Evolutionary conservation across 2,888 invertebrate species (phyloP).

Genomic region (Eupithecia exiguata): DNA sequence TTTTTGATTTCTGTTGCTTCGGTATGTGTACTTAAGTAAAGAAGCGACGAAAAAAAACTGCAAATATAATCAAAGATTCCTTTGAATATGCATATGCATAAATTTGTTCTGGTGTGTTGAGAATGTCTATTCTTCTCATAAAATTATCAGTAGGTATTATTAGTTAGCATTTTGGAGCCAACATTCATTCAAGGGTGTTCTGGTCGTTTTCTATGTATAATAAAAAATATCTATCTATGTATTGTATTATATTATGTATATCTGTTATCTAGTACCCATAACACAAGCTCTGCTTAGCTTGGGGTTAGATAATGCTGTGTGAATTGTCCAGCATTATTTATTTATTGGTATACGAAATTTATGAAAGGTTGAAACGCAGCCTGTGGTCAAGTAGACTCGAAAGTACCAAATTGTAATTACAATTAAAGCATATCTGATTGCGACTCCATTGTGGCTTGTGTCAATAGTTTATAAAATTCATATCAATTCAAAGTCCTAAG

Average conservation of each 20-base stretch:
- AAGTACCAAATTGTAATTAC: slow-evolving; percentile 8
- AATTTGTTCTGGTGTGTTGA: neutral
- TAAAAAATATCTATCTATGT: too few relatives aligned
- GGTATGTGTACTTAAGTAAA: too few relatives aligned
- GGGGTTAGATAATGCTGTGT: too few relatives aligned
- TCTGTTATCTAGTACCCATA: too few relatives aligned
- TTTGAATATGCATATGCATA: neutral
- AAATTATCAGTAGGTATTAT: neutral
- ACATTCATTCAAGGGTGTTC: too few relatives aligned
- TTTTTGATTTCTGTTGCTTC: too few relatives aligned
- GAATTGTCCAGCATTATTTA: too few relatives aligned
- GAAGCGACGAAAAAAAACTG: too few relatives aligned
- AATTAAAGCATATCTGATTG: neutral
- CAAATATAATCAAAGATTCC: neutral
- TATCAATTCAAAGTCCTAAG: slow-evolving; percentile 6
- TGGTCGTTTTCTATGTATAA: too few relatives aligned
- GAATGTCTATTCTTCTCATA: neutral
- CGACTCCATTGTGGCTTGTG: slow-evolving; percentile 2
- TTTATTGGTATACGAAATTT: neutral
- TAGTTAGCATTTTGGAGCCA: too few relatives aligned
- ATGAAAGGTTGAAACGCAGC: neutral
- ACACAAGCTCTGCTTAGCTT: too few relatives aligned
- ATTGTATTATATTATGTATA: too few relatives aligned
- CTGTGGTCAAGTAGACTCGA: neutral
- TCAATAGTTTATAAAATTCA: slow-evolving; percentile 9